phyloP scores from a whole-genome alignment of 1,140 invertebrate genomes.

The Laupala kohalensis region DNA sequence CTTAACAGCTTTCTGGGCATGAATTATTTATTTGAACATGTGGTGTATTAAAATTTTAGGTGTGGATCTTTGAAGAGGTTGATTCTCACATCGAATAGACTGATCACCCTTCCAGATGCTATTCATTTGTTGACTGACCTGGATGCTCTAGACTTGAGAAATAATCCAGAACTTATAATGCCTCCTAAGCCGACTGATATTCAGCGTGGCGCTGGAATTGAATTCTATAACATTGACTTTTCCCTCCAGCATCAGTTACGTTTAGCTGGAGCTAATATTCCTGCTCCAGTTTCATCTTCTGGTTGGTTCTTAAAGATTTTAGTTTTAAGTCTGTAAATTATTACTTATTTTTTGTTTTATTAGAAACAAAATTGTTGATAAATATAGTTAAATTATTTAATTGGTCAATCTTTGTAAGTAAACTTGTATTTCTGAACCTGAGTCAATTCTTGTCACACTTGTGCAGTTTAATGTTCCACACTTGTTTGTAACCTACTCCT shows the following conservation, averaged over 20 bases:
- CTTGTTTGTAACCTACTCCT: too few species aligned
- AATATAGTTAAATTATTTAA: too few species aligned
- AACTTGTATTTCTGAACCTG: too few species aligned
- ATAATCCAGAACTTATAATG: slow-evolving; percentile 94
- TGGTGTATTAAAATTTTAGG: too few species aligned
- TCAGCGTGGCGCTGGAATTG: slow-evolving; percentile 66
- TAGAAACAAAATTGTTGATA: too few species aligned
- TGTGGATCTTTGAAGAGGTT: slow-evolving; percentile 93
- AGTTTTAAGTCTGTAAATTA: neutral
- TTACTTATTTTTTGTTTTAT: too few species aligned
- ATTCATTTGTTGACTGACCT: slow-evolving; percentile 89
- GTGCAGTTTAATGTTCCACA: too few species aligned
- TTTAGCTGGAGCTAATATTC: slow-evolving; percentile 78
- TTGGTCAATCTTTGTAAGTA: too few species aligned
- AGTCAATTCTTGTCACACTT: too few species aligned
- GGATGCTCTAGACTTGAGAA: slow-evolving; percentile 75
- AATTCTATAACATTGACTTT: slow-evolving; percentile 99
- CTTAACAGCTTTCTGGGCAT: too few species aligned
- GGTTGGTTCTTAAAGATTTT: slow-evolving; percentile 31
- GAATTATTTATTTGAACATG: too few species aligned
- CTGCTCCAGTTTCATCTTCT: slow-evolving; percentile 49
- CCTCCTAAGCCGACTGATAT: slow-evolving; percentile 84
- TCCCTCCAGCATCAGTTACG: slow-evolving; percentile 88
- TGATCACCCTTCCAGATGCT: slow-evolving; percentile 94
- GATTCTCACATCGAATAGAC: slow-evolving; percentile 80